phyloP scores from a whole-genome alignment of 2,797 vertebrate genomes.

The Onychomys leucogaster region DNA sequence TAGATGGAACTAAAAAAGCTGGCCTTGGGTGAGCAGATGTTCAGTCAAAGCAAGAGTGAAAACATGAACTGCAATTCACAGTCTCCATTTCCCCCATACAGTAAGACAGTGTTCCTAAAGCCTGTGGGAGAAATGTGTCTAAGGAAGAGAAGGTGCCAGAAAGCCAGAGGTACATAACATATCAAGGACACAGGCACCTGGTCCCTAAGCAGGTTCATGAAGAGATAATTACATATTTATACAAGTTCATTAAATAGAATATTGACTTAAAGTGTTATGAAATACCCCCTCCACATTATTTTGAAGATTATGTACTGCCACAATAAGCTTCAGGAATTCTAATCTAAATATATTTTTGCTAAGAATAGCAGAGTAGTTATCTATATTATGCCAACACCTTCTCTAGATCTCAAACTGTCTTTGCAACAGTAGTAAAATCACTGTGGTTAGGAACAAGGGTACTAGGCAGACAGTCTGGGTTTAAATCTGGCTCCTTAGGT shows the following conservation, averaged over 20 bases:
- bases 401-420: background rate
- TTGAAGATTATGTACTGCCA: background rate
- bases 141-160: background rate
- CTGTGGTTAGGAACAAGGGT: background rate
- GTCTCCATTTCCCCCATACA: conserved; percentile 72
- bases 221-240: background rate
- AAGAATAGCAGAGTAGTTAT: background rate
- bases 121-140: conserved; percentile 61
- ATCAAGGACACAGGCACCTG: background rate
- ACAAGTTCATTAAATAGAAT: background rate
- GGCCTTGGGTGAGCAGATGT: conserved; percentile 82
- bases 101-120: conserved; percentile 78
- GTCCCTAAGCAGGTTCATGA: too few species aligned
- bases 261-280: background rate
- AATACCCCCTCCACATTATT: background rate
- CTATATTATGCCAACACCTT: background rate
- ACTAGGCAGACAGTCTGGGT: background rate
- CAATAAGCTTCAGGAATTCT: background rate
- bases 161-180: background rate
- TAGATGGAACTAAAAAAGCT: conserved; percentile 77
- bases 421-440: background rate
- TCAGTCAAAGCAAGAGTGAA: conserved; percentile 81
- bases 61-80: conserved; percentile 79
- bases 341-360: conserved; percentile 27
- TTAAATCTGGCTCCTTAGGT: conserved; percentile 7